Conservation (phyloP, 2,797 vertebrate genomes). For the Eulemur coronatus region DNA sequence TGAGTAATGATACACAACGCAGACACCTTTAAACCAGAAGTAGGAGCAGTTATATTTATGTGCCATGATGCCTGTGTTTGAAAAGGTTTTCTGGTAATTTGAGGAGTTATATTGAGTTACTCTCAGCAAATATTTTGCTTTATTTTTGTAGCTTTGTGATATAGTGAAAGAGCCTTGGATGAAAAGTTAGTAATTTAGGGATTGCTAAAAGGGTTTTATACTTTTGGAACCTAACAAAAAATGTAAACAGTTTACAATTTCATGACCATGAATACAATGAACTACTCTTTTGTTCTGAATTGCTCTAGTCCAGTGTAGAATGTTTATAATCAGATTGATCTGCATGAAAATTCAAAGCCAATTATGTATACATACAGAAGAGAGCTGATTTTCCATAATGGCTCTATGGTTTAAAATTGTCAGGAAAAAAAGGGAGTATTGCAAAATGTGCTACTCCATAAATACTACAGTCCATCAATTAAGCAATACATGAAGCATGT, state of each 20-base stretch:
- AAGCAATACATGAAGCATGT: slow-evolving; percentile 72
- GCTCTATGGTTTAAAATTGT: slow-evolving; percentile 70
- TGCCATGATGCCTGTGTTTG: background rate
- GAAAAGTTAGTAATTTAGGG: background rate
- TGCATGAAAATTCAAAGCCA: slow-evolving; percentile 62
- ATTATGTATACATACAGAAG: slow-evolving; percentile 40
- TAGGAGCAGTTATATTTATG: background rate
- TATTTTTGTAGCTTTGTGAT: slow-evolving; percentile 56
- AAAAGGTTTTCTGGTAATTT: slow-evolving; percentile 31
- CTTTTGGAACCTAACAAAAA: slow-evolving; percentile 33
- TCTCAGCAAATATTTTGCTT: slow-evolving; percentile 39
- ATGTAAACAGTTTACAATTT: slow-evolving; percentile 32
- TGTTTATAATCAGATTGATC: slow-evolving; percentile 72
- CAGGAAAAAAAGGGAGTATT: slow-evolving; percentile 56
- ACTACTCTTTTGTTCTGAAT: slow-evolving; percentile 76
- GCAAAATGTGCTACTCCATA: slow-evolving; percentile 75
- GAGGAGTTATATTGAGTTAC: background rate
- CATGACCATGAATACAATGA: slow-evolving; percentile 26
- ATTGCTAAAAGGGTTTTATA: background rate
- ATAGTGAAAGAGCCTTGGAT: background rate
- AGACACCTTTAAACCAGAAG: background rate
- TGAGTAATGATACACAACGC: background rate
- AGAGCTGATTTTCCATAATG: slow-evolving; percentile 75
- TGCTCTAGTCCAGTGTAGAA: slow-evolving; percentile 48
- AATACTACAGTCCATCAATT: slow-evolving; percentile 76